Base-by-base conservation (phyloP, 2,888 invertebrate genomes). In the Heteromyza rotundicornis region DNA sequence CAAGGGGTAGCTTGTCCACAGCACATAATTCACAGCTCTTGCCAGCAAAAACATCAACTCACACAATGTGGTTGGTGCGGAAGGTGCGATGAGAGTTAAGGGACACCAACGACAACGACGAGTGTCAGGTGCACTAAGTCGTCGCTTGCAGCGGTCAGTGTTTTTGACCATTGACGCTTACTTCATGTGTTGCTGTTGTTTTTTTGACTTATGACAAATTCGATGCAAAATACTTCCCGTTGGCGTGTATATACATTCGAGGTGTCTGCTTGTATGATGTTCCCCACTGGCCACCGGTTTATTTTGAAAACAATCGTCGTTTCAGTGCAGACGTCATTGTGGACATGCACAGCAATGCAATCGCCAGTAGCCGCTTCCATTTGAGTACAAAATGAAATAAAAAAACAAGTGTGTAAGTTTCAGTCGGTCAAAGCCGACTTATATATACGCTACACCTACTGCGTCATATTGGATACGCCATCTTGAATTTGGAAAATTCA, bases 171-270 rank as follows among this genome's bases (percentile, higher is more conserved):
- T 47, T 47, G 22, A n/a, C n/a, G n/a, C n/a, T n/a, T n/a, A n/a
- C n/a, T n/a, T n/a, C 17, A 2, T 17, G 47, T 17, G 50, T 57
- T 57, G 17, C 20, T 49, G 32, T 57, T 49, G 27, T 40, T 14
- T 8, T 49, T 23, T 51, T 40, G 53, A 17, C 53, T 53, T 32
- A 7, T 17, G 47, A 40, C 55, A 55, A 55, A 55, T 55, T 40
- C 23, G 44, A 49, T 19, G 50, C 49, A 35, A 57, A 57, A 57
- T 49, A 57, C 57, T 57, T 57, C 57, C 57, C 57, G 57, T 49
- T 50, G 12, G 47, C 5, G 47, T 47, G 47, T 5, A 20, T 19
- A 10, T 40, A n/a, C 40, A n/a, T n/a, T 40, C 2, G 47, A 7
- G 7, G 47, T 47, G 20, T 47, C 19, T 47, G 20, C 47, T 10